phyloP scores from a whole-genome alignment of 2,797 vertebrate species.

The Argya squamiceps region DNA sequence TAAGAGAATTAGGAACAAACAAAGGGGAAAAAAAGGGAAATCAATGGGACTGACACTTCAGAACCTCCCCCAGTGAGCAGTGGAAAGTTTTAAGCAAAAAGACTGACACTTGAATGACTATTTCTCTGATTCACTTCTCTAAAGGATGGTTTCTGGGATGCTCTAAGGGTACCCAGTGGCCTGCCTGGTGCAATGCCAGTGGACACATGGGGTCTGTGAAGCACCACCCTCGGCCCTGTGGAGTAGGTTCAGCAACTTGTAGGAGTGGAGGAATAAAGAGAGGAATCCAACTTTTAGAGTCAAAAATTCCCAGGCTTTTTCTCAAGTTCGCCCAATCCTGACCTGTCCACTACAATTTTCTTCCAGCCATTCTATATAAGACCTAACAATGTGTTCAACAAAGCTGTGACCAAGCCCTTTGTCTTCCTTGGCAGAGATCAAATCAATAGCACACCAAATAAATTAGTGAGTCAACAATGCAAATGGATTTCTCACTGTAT shows the following conservation, averaged over 20 bases:
- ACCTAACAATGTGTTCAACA: neutral
- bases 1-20: neutral
- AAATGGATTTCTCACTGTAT: slow-evolving; percentile 13
- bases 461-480: neutral
- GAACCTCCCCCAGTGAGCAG: neutral
- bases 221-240: neutral
- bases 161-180: neutral
- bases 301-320: neutral
- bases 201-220: neutral
- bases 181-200: neutral
- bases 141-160: neutral
- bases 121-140: neutral
- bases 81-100: neutral
- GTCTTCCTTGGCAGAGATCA: neutral
- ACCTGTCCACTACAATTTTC: neutral
- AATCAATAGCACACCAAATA: slow-evolving; percentile 11
- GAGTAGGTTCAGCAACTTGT: neutral
- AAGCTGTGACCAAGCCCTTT: neutral
- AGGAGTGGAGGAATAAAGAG: neutral
- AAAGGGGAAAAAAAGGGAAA: neutral
- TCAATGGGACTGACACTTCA: neutral
- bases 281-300: neutral
- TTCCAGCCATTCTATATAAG: neutral
- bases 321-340: neutral
- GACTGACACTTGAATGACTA: neutral